phyloP scores from a whole-genome alignment of 1,140 invertebrate genomes.

The Drosophila bifasciata region DNA sequence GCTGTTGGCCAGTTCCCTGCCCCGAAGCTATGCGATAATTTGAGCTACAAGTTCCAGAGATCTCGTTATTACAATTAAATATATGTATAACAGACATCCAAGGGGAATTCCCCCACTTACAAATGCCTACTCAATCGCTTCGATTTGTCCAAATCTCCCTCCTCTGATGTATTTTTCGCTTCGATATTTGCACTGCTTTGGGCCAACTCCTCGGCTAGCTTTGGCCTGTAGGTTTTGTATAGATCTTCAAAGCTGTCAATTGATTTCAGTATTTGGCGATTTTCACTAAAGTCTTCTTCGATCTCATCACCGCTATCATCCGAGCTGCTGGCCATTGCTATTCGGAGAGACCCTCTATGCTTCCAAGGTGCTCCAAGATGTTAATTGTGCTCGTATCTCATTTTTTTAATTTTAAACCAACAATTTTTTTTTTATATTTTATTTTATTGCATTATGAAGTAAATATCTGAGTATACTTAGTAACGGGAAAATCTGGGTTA shows the following conservation, averaged over 20 bases:
- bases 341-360: too few species aligned
- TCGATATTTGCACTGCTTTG: neutral
- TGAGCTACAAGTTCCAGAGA: slow-evolving; percentile 13
- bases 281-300: neutral
- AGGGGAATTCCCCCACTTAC: slow-evolving; percentile 12
- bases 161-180: neutral
- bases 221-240: neutral
- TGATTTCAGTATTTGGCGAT: neutral
- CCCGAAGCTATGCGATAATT: slow-evolving; percentile 7
- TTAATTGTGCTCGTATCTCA: too few species aligned
- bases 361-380: too few species aligned
- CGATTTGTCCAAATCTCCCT: neutral
- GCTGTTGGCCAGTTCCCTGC: neutral
- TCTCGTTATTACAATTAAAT: neutral
- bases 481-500: too few species aligned
- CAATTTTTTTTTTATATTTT: too few species aligned
- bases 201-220: neutral
- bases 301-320: slow-evolving; percentile 17
- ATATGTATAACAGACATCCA: neutral
- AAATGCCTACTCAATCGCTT: slow-evolving; percentile 16
- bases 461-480: too few species aligned
- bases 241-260: slow-evolving; percentile 15
- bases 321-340: slow-evolving; percentile 22
- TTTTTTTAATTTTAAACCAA: too few species aligned
- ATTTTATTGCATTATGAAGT: too few species aligned